Evolutionary conservation across 1,140 invertebrate genomes (phyloP), one percentile per base, ranked within the genome.

Genomic region (Sitodiplosis mosellana): DNA sequence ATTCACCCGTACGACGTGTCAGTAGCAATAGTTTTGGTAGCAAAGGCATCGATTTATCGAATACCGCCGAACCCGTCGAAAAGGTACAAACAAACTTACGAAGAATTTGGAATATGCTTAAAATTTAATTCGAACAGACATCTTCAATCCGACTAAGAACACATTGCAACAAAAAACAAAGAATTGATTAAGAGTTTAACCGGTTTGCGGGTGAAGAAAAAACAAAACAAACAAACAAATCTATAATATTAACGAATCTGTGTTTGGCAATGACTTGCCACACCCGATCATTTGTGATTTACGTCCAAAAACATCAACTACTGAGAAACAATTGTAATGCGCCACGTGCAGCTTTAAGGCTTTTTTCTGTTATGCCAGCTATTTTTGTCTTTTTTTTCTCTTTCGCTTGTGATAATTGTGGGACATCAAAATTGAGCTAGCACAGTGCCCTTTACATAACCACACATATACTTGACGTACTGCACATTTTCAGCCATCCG

Each of bases 31-130:
- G 51, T 58, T 65, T 50, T 67, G 70, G 53, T 18, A 27, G 27
- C 17, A 12, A 21, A 54, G 64, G 36, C 57, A 64, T 45, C 58
- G 65, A 45, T 60, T 62, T 42, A 59, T 63, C 57, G 63, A 59
- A 51, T 49, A 60, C 54, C 57, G 61, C 45, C 60, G 37, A 22
- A 56, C 61, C 64, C 52, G 59, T 53, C 61, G 69, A 70, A 64
- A 79, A 78, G 75, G 76, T 79, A 78, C 75, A 76, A 67, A 66
- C 74, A 58, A 62, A 69, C 56, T 76, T 73, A 66, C 70, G 71
- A 60, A 71, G 67, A 63, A 74, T 78, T 66, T 76, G 76, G 74
- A 74, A 63, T 67, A 77, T 75, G 74, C 69, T 78, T 70, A 73
- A 73, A 67, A 65, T 72, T 54, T 63, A 68, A 52, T 63, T 66